A percentile compares a stretch with the other conserved stretches of the same genome.
Conservation (phyloP, 2,113 vertebrate genomes). For the Hippocampus mohnikei region DNA sequence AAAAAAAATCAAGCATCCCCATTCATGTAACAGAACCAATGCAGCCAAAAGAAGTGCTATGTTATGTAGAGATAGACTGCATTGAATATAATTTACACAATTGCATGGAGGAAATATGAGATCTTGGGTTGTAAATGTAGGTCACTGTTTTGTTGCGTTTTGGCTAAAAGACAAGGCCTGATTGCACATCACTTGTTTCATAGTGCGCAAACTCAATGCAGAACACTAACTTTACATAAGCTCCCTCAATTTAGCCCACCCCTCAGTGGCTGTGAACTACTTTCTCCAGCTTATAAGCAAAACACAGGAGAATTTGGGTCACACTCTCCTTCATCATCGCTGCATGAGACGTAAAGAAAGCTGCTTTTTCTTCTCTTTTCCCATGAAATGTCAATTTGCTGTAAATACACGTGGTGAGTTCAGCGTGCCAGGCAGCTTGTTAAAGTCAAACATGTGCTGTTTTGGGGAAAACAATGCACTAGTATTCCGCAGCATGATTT, state of each 20-base stretch:
- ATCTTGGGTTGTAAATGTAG: not conserved
- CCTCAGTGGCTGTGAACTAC: slow-evolving; percentile 24
- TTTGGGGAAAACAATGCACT: slow-evolving; percentile 61
- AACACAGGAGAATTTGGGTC: slow-evolving; percentile 38
- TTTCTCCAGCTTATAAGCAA: slow-evolving; percentile 35
- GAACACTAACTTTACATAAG: not conserved
- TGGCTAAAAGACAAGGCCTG: not conserved
- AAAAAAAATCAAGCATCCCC: no score
- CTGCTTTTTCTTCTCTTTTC: slow-evolving; percentile 31
- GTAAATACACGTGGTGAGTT: slow-evolving; percentile 35
- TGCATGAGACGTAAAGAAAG: slow-evolving; percentile 30
- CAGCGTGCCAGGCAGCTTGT: slow-evolving; percentile 28
- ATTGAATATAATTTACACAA: no score
- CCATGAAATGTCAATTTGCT: slow-evolving; percentile 50
- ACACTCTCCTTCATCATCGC: slow-evolving; percentile 39
- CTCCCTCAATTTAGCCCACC: slow-evolving; percentile 16
- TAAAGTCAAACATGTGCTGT: slow-evolving; percentile 58
- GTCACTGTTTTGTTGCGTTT: not conserved
- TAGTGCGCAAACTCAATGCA: not conserved
- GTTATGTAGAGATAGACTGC: no score
- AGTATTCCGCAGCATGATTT: slow-evolving; percentile 61
- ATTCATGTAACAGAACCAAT: no score
- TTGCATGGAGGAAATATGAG: no score
- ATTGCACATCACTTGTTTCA: not conserved
- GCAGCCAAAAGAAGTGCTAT: no score